Conservation (phyloP, 2,888 invertebrate genomes). For the Andrena hattorfiana region DNA sequence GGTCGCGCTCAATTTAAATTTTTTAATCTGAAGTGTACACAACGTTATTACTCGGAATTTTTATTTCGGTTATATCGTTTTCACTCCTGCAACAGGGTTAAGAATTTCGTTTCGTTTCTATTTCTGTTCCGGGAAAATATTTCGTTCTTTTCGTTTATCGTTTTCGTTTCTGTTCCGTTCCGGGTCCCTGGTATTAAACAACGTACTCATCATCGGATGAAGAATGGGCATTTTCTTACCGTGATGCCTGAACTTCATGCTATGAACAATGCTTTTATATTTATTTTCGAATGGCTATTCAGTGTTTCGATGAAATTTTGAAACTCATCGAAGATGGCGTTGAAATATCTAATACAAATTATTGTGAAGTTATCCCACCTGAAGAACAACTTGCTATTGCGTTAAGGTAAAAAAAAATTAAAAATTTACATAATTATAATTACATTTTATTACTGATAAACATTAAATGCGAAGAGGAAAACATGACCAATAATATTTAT, state of each 20-base stretch:
- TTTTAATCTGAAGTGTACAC: too few species aligned
- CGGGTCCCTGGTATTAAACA: too few species aligned
- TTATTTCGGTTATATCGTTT: too few species aligned
- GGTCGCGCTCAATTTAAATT: too few species aligned
- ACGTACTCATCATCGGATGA: too few species aligned
- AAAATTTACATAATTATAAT: background rate
- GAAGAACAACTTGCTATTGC: background rate
- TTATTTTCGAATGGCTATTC: background rate
- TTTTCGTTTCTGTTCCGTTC: too few species aligned
- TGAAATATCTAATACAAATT: background rate
- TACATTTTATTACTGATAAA: background rate
- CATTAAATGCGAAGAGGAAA: background rate
- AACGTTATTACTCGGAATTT: too few species aligned
- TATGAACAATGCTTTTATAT: background rate
- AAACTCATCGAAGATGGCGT: background rate
- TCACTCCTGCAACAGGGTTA: too few species aligned
- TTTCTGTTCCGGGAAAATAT: too few species aligned
- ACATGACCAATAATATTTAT: too few species aligned
- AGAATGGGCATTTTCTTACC: background rate
- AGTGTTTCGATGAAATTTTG: slow-evolving; percentile 17
- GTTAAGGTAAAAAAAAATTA: background rate
- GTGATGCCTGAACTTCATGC: background rate
- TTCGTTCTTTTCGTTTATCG: too few species aligned
- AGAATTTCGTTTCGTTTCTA: too few species aligned
- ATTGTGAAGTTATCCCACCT: background rate